These are phyloP conservation scores for Sternotherus odoratus DNA, from an alignment of 2,797 vertebrate genomes.

Conservation along the genomic window DNA sequence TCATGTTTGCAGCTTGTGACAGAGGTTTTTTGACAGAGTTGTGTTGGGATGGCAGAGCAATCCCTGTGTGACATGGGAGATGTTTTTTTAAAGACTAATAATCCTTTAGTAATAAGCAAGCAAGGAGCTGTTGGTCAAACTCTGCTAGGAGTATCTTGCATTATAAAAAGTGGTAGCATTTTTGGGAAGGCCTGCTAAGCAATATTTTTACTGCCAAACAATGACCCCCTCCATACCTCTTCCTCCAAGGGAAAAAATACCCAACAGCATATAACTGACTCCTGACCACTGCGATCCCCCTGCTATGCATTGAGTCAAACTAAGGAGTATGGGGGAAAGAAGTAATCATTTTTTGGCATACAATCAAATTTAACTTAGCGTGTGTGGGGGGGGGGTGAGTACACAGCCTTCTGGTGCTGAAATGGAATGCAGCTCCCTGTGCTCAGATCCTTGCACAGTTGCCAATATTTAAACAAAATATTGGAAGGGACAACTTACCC, in stretches of 20 bases:
- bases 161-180: background rate
- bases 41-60: background rate
- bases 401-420: background rate
- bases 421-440: background rate
- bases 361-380: background rate
- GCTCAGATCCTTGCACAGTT: background rate
- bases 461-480: background rate
- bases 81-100: background rate
- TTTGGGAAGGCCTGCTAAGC: background rate
- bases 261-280: background rate
- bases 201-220: background rate
- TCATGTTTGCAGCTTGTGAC: background rate
- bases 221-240: background rate
- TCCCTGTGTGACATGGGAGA: background rate
- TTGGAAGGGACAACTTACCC: background rate
- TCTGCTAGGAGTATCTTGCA: background rate
- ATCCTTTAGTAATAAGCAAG: background rate
- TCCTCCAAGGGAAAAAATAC: background rate
- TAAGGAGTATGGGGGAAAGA: background rate
- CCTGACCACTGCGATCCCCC: background rate
- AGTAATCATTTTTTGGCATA: background rate
- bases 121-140: background rate
- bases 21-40: background rate
- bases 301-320: background rate
- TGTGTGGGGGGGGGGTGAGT: accelerated